These are phyloP conservation scores for Exocentrus adspersus DNA, from an alignment of 2,888 invertebrate species.

Conservation along the genomic window DNA sequence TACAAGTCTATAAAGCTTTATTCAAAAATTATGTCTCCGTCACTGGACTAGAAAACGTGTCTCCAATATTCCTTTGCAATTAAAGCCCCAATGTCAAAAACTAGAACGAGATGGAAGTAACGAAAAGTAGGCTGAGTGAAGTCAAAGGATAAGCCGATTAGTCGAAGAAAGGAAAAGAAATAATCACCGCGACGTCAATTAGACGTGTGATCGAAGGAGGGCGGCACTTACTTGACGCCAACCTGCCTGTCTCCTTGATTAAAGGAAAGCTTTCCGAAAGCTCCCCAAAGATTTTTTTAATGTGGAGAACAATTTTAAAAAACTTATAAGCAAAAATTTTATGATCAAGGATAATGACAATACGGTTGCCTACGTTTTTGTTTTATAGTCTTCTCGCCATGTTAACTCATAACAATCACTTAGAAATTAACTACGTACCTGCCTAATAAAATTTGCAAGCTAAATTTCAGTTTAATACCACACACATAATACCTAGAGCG, in stretches of 20 bases:
- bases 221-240: slow-evolving; percentile 52
- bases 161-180: slow-evolving; percentile 52
- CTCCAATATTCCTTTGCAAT: slow-evolving; percentile 9
- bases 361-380: too few relatives aligned
- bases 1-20: too few relatives aligned
- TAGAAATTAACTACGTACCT: too few relatives aligned
- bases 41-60: slow-evolving; percentile 37
- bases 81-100: neutral
- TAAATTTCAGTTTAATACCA: neutral
- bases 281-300: too few relatives aligned
- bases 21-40: too few relatives aligned
- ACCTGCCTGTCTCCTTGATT: slow-evolving; percentile 49
- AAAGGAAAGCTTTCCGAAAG: slow-evolving; percentile 37
- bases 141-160: slow-evolving; percentile 51
- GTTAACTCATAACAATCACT: too few relatives aligned
- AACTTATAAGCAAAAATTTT: too few relatives aligned
- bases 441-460: too few relatives aligned
- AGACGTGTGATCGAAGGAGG: slow-evolving; percentile 52
- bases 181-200: slow-evolving; percentile 51
- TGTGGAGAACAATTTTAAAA: too few relatives aligned
- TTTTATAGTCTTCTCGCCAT: too few relatives aligned
- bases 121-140: slow-evolving; percentile 9
- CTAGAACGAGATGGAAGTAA: slow-evolving; percentile 6
- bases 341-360: too few relatives aligned
- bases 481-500: neutral